Conservation (phyloP, 2,888 invertebrate species). For the Incurvaria masculella region DNA sequence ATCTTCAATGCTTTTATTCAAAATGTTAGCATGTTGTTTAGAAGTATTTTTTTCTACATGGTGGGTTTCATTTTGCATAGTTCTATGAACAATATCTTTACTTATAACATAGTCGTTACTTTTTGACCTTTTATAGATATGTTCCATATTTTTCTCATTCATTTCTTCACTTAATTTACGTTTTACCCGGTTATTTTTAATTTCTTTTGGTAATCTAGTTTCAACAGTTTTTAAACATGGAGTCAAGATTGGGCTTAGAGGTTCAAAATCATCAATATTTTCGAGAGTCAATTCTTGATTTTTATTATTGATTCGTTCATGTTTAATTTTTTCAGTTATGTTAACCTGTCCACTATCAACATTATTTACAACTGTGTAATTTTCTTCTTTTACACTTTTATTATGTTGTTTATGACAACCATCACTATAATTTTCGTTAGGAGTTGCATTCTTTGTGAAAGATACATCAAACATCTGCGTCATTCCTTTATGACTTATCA, state of each 20-base stretch:
- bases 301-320: no score
- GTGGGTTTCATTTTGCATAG: constrained; percentile 11
- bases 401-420: neutral
- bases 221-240: neutral
- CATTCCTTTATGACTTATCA: constrained; percentile 3
- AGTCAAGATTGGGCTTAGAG: constrained; percentile 1
- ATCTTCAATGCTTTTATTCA: constrained; percentile 23
- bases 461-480: constrained; percentile 4
- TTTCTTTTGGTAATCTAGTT: neutral
- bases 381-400: no score
- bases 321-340: no score
- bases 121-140: constrained; percentile 11
- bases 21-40: no score
- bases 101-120: neutral
- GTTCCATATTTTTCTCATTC: constrained; percentile 10
- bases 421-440: neutral
- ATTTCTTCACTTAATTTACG: constrained; percentile 9
- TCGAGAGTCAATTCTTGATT: no score
- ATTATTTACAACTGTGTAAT: no score
- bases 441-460: constrained; percentile 2
- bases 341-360: no score
- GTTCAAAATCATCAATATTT: neutral
- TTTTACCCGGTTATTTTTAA: neutral
- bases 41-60: no score
- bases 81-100: no score